Conservation (phyloP, 2,888 invertebrate genomes). For the Lasioglossum calceatum region DNA sequence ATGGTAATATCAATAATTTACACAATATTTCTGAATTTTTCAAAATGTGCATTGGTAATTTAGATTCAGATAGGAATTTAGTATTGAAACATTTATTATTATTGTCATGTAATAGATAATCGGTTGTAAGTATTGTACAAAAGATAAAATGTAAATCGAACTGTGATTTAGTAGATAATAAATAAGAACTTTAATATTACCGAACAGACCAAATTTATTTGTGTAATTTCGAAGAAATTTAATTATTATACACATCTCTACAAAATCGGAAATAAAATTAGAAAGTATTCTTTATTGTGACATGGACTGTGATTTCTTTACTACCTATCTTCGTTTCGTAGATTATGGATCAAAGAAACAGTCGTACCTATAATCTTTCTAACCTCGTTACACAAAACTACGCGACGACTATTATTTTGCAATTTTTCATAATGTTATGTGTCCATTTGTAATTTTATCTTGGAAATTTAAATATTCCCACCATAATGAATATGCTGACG, state of each 20-base stretch:
- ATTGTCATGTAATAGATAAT: conserved; percentile 31
- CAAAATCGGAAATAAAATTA: neutral
- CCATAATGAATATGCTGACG: neutral
- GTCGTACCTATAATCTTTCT: neutral
- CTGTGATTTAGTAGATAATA: conserved; percentile 2
- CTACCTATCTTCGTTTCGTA: neutral
- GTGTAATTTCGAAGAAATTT: neutral
- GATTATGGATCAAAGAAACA: neutral
- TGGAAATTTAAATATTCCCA: neutral
- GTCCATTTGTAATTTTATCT: neutral
- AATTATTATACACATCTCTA: neutral
- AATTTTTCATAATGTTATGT: neutral
- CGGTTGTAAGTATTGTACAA: neutral
- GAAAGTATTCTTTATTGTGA: neutral
- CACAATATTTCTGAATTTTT: conserved; percentile 44
- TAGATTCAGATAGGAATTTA: conserved; percentile 23
- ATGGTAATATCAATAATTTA: conserved; percentile 38
- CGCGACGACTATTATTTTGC: neutral
- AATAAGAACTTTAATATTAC: neutral
- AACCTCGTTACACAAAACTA: neutral
- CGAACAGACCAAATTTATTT: neutral
- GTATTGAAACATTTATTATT: conserved; percentile 46
- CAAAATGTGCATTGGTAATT: conserved; percentile 48
- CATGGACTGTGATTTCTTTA: neutral
- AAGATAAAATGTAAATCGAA: neutral